Base-by-base conservation (phyloP, 2,888 invertebrate genomes). In the Andrena camellia region DNA sequence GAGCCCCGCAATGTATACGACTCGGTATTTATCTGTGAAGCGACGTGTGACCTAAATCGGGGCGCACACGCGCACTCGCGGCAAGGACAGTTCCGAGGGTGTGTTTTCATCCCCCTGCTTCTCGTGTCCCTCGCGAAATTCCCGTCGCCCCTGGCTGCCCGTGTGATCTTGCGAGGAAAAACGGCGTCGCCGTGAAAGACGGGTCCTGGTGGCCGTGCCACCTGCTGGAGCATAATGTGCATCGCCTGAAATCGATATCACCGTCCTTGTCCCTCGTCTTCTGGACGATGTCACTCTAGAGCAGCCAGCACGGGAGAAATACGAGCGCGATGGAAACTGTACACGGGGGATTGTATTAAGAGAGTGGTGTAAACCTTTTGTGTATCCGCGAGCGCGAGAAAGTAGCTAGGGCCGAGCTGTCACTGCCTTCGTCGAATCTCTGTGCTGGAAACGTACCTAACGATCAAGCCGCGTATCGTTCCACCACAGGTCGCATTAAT, bases 51-150 rank as follows among this genome's bases (percentile, higher is more conserved):
- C 88, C 88, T 72, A 88, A 70, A 88, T 88, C 69, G 20, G 6
- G 23, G 5, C 4, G 78, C 83, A 88, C 88, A 81, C 57, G 86
- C 76, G 78, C 74, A 23, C 50, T 20, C 20, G 59, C 31, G n/a
- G 78, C 66, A 86, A 86, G 86, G 86, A 81, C 85, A 86, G 85
- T 82, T 77, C 80, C 76, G 88, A 88, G 88, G 88, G 86, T 86
- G 87, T 88, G 85, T 85, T 88, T 86, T 88, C 88, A 85, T 88
- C 88, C 88, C 88, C 42, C 82, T 68, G 75, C 67, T 82, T 60
- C 83, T 74, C 63, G 70, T 59, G 71, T 59, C 48, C 78, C 73
- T 62, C 57, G 75, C 62, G 75, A 64, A 72, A 68, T 72, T 76
- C 76, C 70, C 72, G 50, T 64, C 35, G 64, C 31, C 29, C 66